phyloP scores from a whole-genome alignment of 2,888 invertebrate species.

The Graphium colonna region DNA sequence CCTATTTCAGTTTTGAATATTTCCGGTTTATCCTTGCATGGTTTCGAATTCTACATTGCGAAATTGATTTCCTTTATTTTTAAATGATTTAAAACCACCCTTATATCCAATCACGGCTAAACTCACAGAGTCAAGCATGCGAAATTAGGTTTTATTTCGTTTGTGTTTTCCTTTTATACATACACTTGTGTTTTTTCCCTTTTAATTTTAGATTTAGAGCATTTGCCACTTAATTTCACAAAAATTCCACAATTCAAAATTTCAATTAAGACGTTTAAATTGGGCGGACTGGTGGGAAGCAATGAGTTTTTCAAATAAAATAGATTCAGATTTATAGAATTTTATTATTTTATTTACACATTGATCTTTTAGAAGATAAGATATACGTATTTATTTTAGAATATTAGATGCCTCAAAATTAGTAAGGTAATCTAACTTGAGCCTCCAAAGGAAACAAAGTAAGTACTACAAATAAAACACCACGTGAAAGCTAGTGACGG shows the following conservation, averaged over 20 bases:
- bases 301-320: too few species aligned
- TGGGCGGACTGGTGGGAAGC: neutral
- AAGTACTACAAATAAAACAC: constrained; percentile 2
- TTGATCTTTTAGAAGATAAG: too few species aligned
- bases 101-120: constrained; percentile 1
- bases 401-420: neutral
- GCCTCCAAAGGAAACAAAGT: constrained; percentile 11
- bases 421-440: neutral
- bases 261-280: neutral
- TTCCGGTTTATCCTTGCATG: constrained; percentile 58
- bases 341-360: too few species aligned
- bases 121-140: constrained; percentile 16
- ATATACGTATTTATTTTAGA: neutral
- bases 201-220: constrained; percentile 32
- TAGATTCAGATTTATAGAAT: too few species aligned
- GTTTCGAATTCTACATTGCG: constrained; percentile 26
- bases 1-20: constrained; percentile 27
- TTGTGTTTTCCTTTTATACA: constrained; percentile 17
- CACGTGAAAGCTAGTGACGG: too few species aligned
- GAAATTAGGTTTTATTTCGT: neutral
- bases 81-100: constrained; percentile 7
- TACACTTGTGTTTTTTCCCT: constrained; percentile 30
- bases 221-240: neutral
- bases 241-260: too few species aligned
- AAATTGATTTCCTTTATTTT: constrained; percentile 15